A percentile compares a stretch with the other conserved stretches of the same genome.
phyloP scores from a whole-genome alignment of 2,797 vertebrate genomes.

The Gymnocypris eckloni region DNA sequence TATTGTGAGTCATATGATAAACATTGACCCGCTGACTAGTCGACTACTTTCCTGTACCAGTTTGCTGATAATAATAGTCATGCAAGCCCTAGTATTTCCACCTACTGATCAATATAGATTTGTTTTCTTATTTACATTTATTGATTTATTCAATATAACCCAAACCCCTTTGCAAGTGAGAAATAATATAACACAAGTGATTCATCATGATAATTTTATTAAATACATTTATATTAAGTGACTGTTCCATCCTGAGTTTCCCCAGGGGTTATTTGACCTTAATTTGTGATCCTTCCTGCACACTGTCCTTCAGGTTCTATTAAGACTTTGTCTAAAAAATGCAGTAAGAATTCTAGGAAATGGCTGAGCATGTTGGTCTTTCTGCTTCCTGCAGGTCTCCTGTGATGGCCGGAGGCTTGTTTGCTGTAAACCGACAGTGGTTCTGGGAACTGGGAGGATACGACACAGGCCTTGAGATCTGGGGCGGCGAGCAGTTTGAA shows the following conservation, averaged over 20 bases:
- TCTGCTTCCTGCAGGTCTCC: conserved; percentile 79
- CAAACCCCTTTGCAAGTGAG: neutral
- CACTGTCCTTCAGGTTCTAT: conserved; percentile 32
- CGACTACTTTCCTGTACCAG: neutral
- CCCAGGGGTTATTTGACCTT: conserved; percentile 25
- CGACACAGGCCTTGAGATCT: conserved; percentile 91
- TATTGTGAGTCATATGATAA: conserved; percentile 13
- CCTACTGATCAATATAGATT: neutral
- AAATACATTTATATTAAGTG: neutral
- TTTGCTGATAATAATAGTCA: neutral
- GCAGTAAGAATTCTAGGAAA: conserved; percentile 22
- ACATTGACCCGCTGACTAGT: neutral
- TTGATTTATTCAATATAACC: neutral
- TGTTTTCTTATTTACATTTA: neutral
- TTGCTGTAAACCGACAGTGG: conserved; percentile 86
- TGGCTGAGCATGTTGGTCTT: conserved; percentile 26
- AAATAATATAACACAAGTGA: conserved; percentile 9
- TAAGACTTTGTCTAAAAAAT: conserved; percentile 50
- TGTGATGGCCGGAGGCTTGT: conserved; percentile 90
- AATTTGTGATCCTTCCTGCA: conserved; percentile 13
- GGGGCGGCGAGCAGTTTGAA: conserved; percentile 92
- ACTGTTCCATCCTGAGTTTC: neutral
- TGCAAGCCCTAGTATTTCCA: neutral
- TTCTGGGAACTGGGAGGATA: conserved; percentile 91
- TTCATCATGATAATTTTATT: conserved; percentile 5